Evolutionary conservation across 2,113 vertebrate genomes (phyloP), one percentile per base, ranked within the genome.

Genomic region (Tursiops truncatus): DNA sequence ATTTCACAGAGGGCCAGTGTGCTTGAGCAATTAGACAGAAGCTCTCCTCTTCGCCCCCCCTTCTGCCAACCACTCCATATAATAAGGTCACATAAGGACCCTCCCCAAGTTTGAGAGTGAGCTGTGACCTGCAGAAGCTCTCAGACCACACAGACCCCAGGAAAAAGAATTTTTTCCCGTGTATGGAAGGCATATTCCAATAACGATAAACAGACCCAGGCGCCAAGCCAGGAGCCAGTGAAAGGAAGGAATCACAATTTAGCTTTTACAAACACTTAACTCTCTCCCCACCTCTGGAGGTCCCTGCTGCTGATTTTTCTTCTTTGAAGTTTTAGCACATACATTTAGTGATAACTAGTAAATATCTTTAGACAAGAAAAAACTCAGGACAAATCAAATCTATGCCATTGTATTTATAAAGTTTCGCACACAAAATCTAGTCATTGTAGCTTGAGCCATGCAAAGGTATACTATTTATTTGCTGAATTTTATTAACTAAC

Each of bases 1-100:
- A n/a, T 73, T 81, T 73, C 88, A 98, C 98, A 98, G 98, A 99
- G 98, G 99, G 98, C 95, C 98, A 99, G 99, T 98, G 98, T 98
- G 98, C 99, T 99, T 99, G 98, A 99, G 98, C 97, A 98, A 99
- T 99, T 99, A 99, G 99, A 99, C 98, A 98, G 98, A 97, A 98
- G 98, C 83, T 95, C 97, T 92, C 12, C 38, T 77, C 68, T 33
- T 20, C 4, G 3, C 23, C 26, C 36, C 91, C 17, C 8, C 38
- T 87, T 56, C 50, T 36, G 6, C n/a, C 65, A 81, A 76, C 36
- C 38, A 71, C 13, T 41, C 23, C 38, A 44, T 3, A 18, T 6
- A 63, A 14, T 26, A 28, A 28, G 20, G 38, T 94, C 26, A 68
- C 8, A 11, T 21, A 81, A 74, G 2, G 33, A 65, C 10, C 8